Percentiles rank a stretch among this genome's conserved stretches.
phyloP scores from a whole-genome alignment of 2,888 invertebrate species.

The Thymelicus sylvestris region DNA sequence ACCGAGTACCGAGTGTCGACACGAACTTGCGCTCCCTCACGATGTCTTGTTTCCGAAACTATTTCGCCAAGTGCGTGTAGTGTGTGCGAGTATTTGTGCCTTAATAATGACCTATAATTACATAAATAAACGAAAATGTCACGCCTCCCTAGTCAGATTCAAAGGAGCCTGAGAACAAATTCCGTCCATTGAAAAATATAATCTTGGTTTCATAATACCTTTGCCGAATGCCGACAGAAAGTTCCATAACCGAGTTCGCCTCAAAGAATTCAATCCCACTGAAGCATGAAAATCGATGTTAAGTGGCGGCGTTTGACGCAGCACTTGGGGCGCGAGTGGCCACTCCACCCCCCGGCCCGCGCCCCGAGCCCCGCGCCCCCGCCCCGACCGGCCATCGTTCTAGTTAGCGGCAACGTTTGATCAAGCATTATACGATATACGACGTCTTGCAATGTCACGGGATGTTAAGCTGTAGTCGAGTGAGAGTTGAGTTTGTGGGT shows the following conservation, averaged over 20 bases:
- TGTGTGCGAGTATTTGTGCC: too few species aligned
- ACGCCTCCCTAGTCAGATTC: too few species aligned
- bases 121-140: too few species aligned
- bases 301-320: constrained; percentile 24
- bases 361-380: background rate
- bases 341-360: background rate
- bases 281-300: constrained; percentile 22
- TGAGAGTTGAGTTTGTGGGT: too few species aligned
- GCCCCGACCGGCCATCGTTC: background rate
- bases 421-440: background rate
- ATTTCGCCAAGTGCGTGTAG: too few species aligned
- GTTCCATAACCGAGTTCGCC: background rate
- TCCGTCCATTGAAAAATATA: background rate
- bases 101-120: too few species aligned
- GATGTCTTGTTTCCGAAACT: too few species aligned
- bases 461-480: too few species aligned
- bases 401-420: background rate
- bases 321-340: constrained; percentile 11
- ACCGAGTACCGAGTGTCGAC: too few species aligned
- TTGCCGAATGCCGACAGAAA: background rate
- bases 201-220: background rate
- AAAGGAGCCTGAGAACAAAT: background rate
- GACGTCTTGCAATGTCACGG: too few species aligned
- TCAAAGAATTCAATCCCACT: constrained; percentile 20
- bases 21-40: too few species aligned